Base-by-base conservation (phyloP, 2,888 invertebrate genomes). In the Idaea aversata region DNA sequence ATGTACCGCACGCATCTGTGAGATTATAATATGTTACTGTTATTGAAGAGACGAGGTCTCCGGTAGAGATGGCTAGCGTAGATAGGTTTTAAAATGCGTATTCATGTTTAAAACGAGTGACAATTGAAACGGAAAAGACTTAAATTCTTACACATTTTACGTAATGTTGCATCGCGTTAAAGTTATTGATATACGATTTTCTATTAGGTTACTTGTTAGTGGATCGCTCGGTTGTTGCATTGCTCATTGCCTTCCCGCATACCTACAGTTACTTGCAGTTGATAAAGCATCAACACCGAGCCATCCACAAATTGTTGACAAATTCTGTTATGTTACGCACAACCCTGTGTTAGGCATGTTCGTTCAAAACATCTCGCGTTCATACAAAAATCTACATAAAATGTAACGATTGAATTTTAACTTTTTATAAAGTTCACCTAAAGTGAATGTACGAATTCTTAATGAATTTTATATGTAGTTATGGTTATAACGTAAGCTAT, bases 61-160 rank as follows among this genome's bases (percentile, higher is more conserved):
- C 78, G 78, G 82, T 92, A 92, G 91, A 86, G 82, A 88, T 86
- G 89, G 92, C 92, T 92, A 93, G 91, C 81, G 86, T 93, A 92
- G 92, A 90, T 93, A 93, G 92, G 86, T 87, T 83, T 83, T 81
- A 84, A 78, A 87, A 88, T 85, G 81, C 78, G 84, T 89, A 87
- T 87, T 90, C 87, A 87, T 85, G 83, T 86, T 89, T 87, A 84
- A 87, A 88, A 85, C 81, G 87, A 88, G 87, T 91, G 90, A 91
- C 87, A 88, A 89, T 84, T 90, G 92, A 86, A 93, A 92, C 92
- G 88, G 89, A 93, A 82, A 93, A 92, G 92, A 92, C 92, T n/a
- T 92, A 88, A 93, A 92, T 88, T 89, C 90, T 88, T 87, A 87
- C 82, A 87, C 85, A 86, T 83, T 88, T 87, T 90, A 90, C 88